Conservation (phyloP, 2,797 vertebrate genomes). For the Helostoma temminkii region DNA sequence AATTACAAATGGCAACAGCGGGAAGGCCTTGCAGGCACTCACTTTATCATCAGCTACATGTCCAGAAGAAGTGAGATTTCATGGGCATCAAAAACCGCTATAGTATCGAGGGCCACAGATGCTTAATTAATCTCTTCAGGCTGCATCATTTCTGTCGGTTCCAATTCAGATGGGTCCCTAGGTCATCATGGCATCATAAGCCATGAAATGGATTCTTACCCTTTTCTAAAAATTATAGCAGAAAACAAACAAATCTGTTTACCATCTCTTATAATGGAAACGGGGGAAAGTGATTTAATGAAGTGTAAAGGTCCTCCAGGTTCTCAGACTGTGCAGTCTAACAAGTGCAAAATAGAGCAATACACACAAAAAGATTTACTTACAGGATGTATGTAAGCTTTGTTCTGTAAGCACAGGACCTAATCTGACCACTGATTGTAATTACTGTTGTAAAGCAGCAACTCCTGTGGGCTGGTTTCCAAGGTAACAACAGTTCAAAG, state of each 20-base stretch:
- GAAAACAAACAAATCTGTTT: slow-evolving; percentile 41
- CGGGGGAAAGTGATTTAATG: slow-evolving; percentile 16
- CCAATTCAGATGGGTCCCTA: slow-evolving; percentile 42
- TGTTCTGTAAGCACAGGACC: slow-evolving; percentile 58
- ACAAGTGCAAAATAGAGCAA: slow-evolving; percentile 27
- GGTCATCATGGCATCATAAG: slow-evolving; percentile 62
- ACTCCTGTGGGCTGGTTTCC: slow-evolving; percentile 74
- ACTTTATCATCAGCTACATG: slow-evolving; percentile 70
- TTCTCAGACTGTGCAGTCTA: slow-evolving; percentile 13
- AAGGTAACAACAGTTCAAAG: slow-evolving; percentile 80
- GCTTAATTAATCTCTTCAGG: slow-evolving; percentile 62
- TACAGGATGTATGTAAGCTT: slow-evolving; percentile 31
- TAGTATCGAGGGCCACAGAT: slow-evolving; percentile 48
- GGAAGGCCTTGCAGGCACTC: slow-evolving; percentile 64
- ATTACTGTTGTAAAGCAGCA: slow-evolving; percentile 69
- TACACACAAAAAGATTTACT: slow-evolving; percentile 29
- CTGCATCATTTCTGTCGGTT: slow-evolving; percentile 44
- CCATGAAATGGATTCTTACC: slow-evolving; percentile 42
- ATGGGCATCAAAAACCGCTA: slow-evolving; percentile 62
- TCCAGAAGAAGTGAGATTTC: slow-evolving; percentile 65
- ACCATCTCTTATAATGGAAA: slow-evolving; percentile 15
- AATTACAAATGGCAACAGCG: slow-evolving; percentile 80
- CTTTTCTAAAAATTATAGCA: slow-evolving; percentile 22
- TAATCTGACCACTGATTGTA: slow-evolving; percentile 66
- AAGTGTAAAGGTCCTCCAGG: slow-evolving; percentile 36